These are phyloP conservation scores for Coracopsis vasa DNA, from an alignment of 2,113 vertebrate genomes.

Conservation along the genomic window DNA sequence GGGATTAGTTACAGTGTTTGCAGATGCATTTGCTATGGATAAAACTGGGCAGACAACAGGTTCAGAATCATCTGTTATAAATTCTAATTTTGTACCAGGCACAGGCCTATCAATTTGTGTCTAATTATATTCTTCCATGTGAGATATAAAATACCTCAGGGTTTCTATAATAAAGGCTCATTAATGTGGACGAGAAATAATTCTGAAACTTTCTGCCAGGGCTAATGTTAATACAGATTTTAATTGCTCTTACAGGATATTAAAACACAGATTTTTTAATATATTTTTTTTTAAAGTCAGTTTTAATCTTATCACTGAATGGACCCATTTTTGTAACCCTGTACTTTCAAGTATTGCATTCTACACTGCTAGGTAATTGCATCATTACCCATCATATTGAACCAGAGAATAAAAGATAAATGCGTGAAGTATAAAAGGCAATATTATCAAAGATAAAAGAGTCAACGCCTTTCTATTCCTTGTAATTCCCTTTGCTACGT, in stretches of 20 bases:
- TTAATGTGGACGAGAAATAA: conserved; percentile 73
- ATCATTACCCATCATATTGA: background rate
- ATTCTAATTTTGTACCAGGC: conserved; percentile 70
- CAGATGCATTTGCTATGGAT: conserved; percentile 51
- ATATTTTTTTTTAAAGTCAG: background rate
- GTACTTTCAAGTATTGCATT: conserved; percentile 20
- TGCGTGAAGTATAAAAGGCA: background rate
- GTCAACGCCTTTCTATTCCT: background rate
- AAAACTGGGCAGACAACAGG: conserved; percentile 54
- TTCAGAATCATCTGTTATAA: conserved; percentile 65
- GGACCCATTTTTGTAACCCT: conserved; percentile 43
- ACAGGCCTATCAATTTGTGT: conserved; percentile 72
- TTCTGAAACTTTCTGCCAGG: conserved; percentile 68
- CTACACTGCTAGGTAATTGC: background rate
- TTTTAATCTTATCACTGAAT: conserved; percentile 61
- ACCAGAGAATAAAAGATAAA: background rate
- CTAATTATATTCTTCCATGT: conserved; percentile 75
- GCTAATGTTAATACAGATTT: conserved; percentile 73
- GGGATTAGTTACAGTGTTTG: conserved; percentile 65
- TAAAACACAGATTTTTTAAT: conserved; percentile 41
- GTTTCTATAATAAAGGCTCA: conserved; percentile 74
- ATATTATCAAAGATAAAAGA: background rate
- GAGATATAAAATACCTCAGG: conserved; percentile 75
- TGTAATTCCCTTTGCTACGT: background rate
- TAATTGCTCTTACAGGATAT: conserved; percentile 72